Percentiles rank a stretch among this genome's conserved stretches.
These are phyloP conservation scores for Scaptomyza graminum DNA, from an alignment of 1,140 invertebrate genomes.

Conservation along the genomic window DNA sequence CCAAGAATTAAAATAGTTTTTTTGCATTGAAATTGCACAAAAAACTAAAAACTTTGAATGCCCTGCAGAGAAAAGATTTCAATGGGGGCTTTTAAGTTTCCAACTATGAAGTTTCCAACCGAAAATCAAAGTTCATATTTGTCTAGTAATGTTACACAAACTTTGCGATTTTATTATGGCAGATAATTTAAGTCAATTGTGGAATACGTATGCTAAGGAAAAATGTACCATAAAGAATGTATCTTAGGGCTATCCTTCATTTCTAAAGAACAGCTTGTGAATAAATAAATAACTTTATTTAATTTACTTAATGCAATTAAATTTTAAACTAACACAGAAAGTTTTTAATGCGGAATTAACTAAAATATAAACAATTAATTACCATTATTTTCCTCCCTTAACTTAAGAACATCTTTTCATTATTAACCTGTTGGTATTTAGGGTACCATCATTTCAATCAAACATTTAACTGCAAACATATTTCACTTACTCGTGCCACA, in stretches of 20 bases:
- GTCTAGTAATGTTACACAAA: neutral
- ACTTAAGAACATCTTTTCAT: no score
- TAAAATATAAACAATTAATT: no score
- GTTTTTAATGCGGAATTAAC: no score
- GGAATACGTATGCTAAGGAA: neutral
- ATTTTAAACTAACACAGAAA: no score
- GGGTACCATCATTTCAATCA: slow-evolving; percentile 7
- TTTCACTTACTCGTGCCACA: slow-evolving; percentile 29
- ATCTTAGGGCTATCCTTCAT: no score
- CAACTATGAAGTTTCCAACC: neutral
- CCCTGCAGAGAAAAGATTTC: neutral
- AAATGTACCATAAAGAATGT: no score
- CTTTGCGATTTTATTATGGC: neutral
- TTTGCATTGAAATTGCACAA: slow-evolving; percentile 56
- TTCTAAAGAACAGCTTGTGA: no score
- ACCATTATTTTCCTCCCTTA: no score
- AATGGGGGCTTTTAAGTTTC: slow-evolving; percentile 1
- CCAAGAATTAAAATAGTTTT: slow-evolving; percentile 52
- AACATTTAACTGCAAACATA: neutral
- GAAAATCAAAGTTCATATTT: neutral
- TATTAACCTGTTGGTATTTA: neutral
- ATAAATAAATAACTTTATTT: no score
- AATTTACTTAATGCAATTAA: no score
- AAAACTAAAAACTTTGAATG: slow-evolving; percentile 49
- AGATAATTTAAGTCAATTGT: slow-evolving; percentile 1